phyloP scores from a whole-genome alignment of 1,140 invertebrate genomes.

The Cecropterus lyciades region DNA sequence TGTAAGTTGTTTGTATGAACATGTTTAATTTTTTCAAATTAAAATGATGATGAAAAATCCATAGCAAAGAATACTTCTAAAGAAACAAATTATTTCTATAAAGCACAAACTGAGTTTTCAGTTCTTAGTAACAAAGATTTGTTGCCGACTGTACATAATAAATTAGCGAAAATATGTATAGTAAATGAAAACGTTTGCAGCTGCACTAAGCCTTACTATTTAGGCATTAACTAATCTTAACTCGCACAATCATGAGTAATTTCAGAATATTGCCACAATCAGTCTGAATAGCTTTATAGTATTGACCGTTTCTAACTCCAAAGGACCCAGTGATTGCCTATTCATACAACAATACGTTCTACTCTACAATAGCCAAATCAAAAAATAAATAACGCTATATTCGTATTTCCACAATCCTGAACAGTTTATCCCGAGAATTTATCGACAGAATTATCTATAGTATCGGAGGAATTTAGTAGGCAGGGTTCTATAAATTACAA shows the following conservation, averaged over 20 bases:
- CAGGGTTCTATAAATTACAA: conserved; percentile 34
- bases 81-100: background rate
- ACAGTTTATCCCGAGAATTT: conserved; percentile 10
- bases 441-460: conserved; percentile 26
- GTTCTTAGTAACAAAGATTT: too few relatives aligned
- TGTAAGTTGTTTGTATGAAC: too few relatives aligned
- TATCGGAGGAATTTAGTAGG: conserved; percentile 35
- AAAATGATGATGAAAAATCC: too few relatives aligned
- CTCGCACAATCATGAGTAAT: conserved; percentile 11
- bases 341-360: background rate
- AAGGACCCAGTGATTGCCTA: background rate
- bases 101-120: too few relatives aligned
- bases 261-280: conserved; percentile 16
- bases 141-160: conserved; percentile 9
- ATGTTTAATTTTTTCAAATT: too few relatives aligned
- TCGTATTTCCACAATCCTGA: background rate
- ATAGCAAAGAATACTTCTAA: background rate
- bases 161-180: conserved; percentile 13
- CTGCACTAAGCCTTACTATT: background rate
- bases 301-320: conserved; percentile 5
- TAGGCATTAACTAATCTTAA: conserved; percentile 8
- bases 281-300: conserved; percentile 5
- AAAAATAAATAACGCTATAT: background rate
- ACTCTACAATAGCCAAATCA: background rate
- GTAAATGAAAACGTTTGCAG: conserved; percentile 7